Evolutionary conservation across 2,888 invertebrate genomes (phyloP).

Genomic region (Empis livida): DNA sequence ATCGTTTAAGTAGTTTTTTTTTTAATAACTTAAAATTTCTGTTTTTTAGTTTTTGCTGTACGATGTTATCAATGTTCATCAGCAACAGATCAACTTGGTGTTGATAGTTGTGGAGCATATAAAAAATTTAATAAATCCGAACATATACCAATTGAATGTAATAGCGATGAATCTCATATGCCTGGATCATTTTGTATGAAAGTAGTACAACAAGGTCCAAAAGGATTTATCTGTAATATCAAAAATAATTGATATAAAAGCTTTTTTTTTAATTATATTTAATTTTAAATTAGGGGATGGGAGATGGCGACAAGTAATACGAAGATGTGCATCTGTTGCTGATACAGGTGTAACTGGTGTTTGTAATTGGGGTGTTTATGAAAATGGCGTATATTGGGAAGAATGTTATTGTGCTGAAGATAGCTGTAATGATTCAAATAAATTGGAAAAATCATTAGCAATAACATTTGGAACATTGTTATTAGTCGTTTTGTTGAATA

Average conservation of each 20-base stretch:
- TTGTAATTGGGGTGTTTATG: slow-evolving; percentile 91
- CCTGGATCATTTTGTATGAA: slow-evolving; percentile 97
- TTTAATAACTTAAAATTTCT: too few relatives aligned
- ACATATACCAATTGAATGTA: slow-evolving; percentile 86
- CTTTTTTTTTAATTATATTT: not conserved
- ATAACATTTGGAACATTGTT: not conserved
- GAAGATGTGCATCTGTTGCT: slow-evolving; percentile 80
- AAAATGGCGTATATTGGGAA: slow-evolving; percentile 93
- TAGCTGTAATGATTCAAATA: slow-evolving; percentile 54
- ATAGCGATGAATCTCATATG: slow-evolving; percentile 83
- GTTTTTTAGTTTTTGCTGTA: slow-evolving; percentile 42
- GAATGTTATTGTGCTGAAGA: slow-evolving; percentile 92
- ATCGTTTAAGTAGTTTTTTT: too few relatives aligned
- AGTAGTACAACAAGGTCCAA: slow-evolving; percentile 83
- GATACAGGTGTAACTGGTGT: slow-evolving; percentile 89
- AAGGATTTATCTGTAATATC: slow-evolving; percentile 77
- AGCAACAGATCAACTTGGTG: slow-evolving; percentile 61
- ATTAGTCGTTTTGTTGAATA: not conserved
- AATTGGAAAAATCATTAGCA: slow-evolving; percentile 11
- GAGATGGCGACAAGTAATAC: slow-evolving; percentile 81
- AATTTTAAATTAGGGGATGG: slow-evolving; percentile 74
- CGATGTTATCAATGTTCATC: slow-evolving; percentile 92
- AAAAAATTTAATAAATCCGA: slow-evolving; percentile 67
- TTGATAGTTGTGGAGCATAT: slow-evolving; percentile 86
- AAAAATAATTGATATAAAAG: too few relatives aligned